Evolutionary conservation across 2,888 invertebrate genomes (phyloP), one percentile per base, ranked within the genome.

Genomic region (Dolomedes plantarius): DNA sequence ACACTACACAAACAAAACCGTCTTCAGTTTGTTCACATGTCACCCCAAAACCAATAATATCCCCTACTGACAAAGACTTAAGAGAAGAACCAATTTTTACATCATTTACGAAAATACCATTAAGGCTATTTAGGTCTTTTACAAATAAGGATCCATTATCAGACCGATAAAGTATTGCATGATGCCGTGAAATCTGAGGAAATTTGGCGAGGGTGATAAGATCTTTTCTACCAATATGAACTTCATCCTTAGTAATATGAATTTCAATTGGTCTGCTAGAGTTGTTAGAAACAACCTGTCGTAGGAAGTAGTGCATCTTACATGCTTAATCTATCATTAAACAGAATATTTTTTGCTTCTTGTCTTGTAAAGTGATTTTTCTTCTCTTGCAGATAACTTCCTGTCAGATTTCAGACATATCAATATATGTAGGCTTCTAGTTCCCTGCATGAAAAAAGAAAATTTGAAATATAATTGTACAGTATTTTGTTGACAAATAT

Each of bases 21-120:
- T 29, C 36, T 7, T 50, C 36, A 9, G 11, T 11, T 28, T 16
- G 7, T 0, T 6, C 31, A 6, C 13, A 19, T 31, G 73, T 9
- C 7, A 80, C 65, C 29, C 80, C 80, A 13, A 80, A 31, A 0
- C 80, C 80, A 27, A 80, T 80, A 3, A 36, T 7, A 65, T 80
- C 80, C 11, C 67, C 65, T 28, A 32, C n/a, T 0, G 19, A 27
- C 13, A 73, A 73, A 16, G 1, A 16, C 62, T 65, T 11, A 5
- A 46, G 73, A 19, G 31, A 31, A 31, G 19, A 13, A 65, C 16
- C 27, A 19, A 87, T 77, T 27, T 28, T 31, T 2, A 23, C 32
- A 1, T 50, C 64, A 39, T 88, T 86, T 0, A 85, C 77, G 67
- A 11, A 88, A 1, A 81, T 41, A 11, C 85, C 85, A 81, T 88